Conservation (phyloP, 2,888 invertebrate genomes). For the Danaus chrysippus region DNA sequence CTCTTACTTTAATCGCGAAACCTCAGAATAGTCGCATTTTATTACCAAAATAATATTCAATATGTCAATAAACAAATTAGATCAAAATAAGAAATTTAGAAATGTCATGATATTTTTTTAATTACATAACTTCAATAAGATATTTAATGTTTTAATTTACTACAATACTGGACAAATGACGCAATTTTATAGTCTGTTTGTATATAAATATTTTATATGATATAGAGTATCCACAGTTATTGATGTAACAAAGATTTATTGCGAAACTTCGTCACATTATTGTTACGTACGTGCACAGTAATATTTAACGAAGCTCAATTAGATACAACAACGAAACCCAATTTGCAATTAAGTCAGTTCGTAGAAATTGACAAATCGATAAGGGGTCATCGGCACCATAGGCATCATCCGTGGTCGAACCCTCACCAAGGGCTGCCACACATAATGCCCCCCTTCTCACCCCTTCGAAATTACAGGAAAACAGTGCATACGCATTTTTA, state of each 20-base stretch:
- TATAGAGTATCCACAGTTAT: too few species aligned
- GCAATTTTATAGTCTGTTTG: too few species aligned
- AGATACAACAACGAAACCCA: conserved; percentile 17
- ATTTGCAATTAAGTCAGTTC: conserved; percentile 67
- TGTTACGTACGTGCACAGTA: conserved; percentile 6
- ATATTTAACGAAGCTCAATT: conserved; percentile 5
- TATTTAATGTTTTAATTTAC: too few species aligned
- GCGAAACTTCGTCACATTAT: not conserved
- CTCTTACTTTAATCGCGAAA: conserved; percentile 6
- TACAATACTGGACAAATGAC: too few species aligned
- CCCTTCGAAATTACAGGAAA: conserved; percentile 65
- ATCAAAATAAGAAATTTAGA: too few species aligned
- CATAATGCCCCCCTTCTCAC: conserved; percentile 59
- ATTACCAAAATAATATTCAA: too few species aligned
- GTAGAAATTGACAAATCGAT: conserved; percentile 71
- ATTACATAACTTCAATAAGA: too few species aligned
- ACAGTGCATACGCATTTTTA: conserved; percentile 60
- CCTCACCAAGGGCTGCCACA: conserved; percentile 67
- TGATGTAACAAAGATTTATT: too few species aligned
- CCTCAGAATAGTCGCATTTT: too few species aligned
- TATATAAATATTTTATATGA: too few species aligned
- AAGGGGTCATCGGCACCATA: conserved; percentile 75
- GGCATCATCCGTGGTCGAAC: conserved; percentile 67
- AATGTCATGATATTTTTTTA: too few species aligned
- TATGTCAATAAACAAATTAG: too few species aligned